Percentiles rank a stretch among this genome's conserved stretches.
Evolutionary conservation across 2,113 vertebrate species (phyloP).

Genomic region (Plotosus lineatus): DNA sequence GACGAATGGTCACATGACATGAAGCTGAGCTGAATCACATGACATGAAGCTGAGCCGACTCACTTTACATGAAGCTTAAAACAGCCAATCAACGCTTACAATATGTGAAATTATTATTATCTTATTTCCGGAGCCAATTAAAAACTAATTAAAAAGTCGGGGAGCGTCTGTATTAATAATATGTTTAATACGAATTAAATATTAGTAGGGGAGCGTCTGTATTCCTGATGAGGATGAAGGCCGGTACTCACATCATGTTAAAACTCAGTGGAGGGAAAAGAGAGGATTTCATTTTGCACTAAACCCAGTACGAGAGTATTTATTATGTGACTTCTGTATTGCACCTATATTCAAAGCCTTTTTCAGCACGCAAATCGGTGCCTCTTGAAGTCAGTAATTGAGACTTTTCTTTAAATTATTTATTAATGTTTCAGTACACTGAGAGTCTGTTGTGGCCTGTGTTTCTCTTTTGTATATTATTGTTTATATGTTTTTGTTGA

Average conservation of each 20-base stretch:
- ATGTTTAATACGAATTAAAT: too few species aligned
- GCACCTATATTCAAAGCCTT: neutral
- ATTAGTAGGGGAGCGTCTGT: too few species aligned
- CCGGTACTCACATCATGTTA: conserved; percentile 20
- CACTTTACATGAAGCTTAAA: too few species aligned
- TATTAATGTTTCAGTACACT: neutral
- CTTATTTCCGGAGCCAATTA: too few species aligned
- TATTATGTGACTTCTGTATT: neutral
- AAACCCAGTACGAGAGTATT: neutral
- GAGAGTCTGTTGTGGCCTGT: neutral
- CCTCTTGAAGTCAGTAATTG: neutral
- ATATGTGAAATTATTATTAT: too few species aligned
- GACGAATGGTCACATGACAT: too few species aligned
- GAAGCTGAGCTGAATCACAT: too few species aligned
- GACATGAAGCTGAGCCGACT: too few species aligned
- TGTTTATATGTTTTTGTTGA: neutral
- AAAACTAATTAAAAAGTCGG: too few species aligned
- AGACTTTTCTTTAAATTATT: conserved; percentile 12
- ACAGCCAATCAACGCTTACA: too few species aligned
- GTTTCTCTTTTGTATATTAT: neutral
- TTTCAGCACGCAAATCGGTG: neutral
- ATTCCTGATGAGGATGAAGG: neutral
- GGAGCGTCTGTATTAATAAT: too few species aligned
- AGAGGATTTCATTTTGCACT: conserved; percentile 9
- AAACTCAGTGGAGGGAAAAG: neutral